These are phyloP conservation scores for Oplegnathus fasciatus DNA, from an alignment of 2,113 vertebrate genomes.

Conservation along the genomic window DNA sequence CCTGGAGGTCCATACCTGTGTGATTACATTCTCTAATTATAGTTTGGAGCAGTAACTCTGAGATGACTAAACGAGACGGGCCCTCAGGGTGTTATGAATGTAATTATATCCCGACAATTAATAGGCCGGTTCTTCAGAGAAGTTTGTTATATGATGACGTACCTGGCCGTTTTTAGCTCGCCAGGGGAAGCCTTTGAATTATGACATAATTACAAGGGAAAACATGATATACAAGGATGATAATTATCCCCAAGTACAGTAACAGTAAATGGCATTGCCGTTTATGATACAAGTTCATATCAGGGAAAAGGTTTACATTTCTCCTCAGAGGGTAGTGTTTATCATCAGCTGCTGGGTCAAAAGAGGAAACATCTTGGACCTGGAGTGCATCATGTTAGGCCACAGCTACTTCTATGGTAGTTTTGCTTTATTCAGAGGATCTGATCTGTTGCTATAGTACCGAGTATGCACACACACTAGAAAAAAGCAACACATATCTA, in stretches of 20 bases:
- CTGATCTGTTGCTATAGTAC: background rate
- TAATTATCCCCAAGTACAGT: constrained; percentile 70
- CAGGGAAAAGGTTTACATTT: constrained; percentile 56
- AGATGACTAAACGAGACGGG: constrained; percentile 71
- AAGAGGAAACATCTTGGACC: constrained; percentile 34
- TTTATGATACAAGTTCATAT: constrained; percentile 62
- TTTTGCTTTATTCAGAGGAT: constrained; percentile 19
- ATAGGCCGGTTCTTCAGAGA: constrained; percentile 73
- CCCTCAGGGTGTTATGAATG: constrained; percentile 76
- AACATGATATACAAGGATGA: constrained; percentile 75
- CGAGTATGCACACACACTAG: background rate
- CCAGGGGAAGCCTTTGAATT: constrained; percentile 77
- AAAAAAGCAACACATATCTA: constrained; percentile 1
- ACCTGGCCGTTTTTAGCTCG: constrained; percentile 68
- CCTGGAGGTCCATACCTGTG: constrained; percentile 79
- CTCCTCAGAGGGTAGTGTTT: constrained; percentile 34
- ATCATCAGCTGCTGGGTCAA: constrained; percentile 36
- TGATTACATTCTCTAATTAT: constrained; percentile 81
- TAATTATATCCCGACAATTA: constrained; percentile 82
- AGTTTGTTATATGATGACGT: constrained; percentile 70
- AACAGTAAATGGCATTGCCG: constrained; percentile 65
- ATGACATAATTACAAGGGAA: constrained; percentile 81
- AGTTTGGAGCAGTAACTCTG: constrained; percentile 72
- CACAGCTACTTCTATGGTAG: constrained; percentile 16
- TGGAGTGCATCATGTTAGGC: constrained; percentile 15